Evolutionary conservation across 2,113 vertebrate genomes (phyloP).

Genomic region (Upupa epops): DNA sequence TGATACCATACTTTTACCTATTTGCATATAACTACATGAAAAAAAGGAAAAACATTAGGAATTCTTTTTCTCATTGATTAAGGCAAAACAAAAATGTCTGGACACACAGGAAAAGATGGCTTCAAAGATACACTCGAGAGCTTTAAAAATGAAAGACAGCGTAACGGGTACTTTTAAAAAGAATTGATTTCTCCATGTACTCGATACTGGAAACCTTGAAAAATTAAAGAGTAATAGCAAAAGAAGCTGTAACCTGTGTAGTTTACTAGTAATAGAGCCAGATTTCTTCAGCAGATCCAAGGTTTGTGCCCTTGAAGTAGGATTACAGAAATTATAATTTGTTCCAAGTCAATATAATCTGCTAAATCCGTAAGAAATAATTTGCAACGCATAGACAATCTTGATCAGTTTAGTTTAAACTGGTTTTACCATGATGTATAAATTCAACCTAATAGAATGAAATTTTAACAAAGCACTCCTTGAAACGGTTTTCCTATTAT

Average conservation of each 20-base stretch:
- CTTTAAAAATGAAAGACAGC: neutral
- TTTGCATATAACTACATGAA: neutral
- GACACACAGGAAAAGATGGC: neutral
- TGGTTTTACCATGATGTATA: neutral
- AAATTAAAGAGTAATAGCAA: constrained; percentile 37
- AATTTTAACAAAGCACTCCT: neutral
- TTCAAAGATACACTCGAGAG: neutral
- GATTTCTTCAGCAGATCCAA: neutral
- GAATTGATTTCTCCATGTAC: constrained; percentile 45
- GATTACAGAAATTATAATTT: constrained; percentile 15
- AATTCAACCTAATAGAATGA: neutral
- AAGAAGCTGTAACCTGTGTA: constrained; percentile 20
- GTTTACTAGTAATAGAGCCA: neutral
- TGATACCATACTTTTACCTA: neutral
- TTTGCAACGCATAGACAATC: neutral
- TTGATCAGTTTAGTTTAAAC: neutral
- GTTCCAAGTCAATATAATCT: neutral
- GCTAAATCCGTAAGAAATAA: neutral
- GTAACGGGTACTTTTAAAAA: constrained; percentile 9
- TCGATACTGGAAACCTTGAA: constrained; percentile 21
- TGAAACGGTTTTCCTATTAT: neutral
- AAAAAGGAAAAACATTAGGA: neutral
- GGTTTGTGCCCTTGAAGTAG: neutral
- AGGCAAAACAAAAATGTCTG: neutral
- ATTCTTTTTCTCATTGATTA: neutral